Base-by-base conservation (phyloP, 2,797 vertebrate species). In the Petrocephalus schoutedeni region DNA sequence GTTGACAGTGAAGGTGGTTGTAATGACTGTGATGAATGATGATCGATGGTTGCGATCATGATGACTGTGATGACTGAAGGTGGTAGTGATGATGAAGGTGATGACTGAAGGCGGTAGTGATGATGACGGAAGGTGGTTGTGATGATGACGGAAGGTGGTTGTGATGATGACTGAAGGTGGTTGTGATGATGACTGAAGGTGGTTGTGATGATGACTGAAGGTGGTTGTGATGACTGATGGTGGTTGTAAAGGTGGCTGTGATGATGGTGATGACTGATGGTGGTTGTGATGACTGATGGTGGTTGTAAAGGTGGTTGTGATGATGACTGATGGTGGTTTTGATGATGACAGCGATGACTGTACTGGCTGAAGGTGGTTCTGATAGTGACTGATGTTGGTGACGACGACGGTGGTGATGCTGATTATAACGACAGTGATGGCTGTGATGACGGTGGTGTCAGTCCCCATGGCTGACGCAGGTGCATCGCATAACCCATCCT, bases 41-140 rank as follows among this genome's bases (percentile, higher is more conserved):
- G 58, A 21, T n/a, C n/a, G 58, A 58, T 59, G 58, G n/a, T 7
- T 21, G 58, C 9, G 53, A 1, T 54, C 2, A 54, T 54, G 56
- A 28, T 71, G 21, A 14, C 16, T 86, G 3, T 89, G 56, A 64
- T 89, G 21, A 80, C n/a, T n/a, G 51, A 85, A 41, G 41, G 41
- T 41, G 41, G 41, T 41, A 2, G 2, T 23, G 7, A 2, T 9
- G n/a, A 8, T 21, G 2, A 1, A 5, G 56, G 4, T 16, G 14
- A 19, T 57, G 56, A 5, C 16, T 53, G 51, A 53, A 7, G 53
- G 10, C 2, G 53, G 9, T 10, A 1, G 53, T 54, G 19, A 2
- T 51, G 6, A 5, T 57, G 56, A 57, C 4, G 54, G 57, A 28
- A 28, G 28, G 28, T 8, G 7, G 45, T 49, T 21, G 57, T 4